Evolutionary conservation across 1,140 invertebrate genomes (phyloP).

Genomic region (Pararge aegeria): DNA sequence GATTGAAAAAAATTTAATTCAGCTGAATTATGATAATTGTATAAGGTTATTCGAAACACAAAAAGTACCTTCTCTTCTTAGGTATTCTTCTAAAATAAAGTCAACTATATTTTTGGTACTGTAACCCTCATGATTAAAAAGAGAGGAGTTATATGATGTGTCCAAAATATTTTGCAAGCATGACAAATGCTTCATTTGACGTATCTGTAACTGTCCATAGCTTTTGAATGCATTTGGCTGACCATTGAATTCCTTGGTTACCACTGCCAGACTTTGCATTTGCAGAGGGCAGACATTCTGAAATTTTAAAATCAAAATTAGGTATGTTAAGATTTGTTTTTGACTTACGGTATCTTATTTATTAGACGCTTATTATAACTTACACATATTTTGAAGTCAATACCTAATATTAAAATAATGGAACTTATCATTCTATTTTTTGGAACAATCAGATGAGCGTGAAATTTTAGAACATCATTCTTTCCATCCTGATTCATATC

Average conservation of each 20-base stretch:
- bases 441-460: constrained; percentile 78
- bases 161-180: constrained; percentile 78
- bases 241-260: constrained; percentile 75
- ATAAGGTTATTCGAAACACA: not conserved
- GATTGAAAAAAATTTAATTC: too few relatives aligned
- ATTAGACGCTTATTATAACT: too few relatives aligned
- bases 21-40: too few relatives aligned
- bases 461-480: constrained; percentile 81
- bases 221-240: constrained; percentile 76
- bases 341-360: too few relatives aligned
- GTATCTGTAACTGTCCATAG: constrained; percentile 80
- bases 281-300: constrained; percentile 80
- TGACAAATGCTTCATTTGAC: constrained; percentile 80
- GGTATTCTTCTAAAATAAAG: constrained; percentile 80
- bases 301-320: constrained; percentile 37
- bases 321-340: too few relatives aligned
- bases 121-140: constrained; percentile 59
- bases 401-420: constrained; percentile 79
- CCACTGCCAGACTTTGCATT: constrained; percentile 82
- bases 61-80: constrained; percentile 80
- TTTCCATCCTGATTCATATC: constrained; percentile 82
- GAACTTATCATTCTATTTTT: constrained; percentile 74
- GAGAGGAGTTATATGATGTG: constrained; percentile 77
- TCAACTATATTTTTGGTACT: constrained; percentile 62
- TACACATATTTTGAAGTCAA: constrained; percentile 84